Conservation (phyloP, 2,888 invertebrate species). For the Chirona hameri region DNA sequence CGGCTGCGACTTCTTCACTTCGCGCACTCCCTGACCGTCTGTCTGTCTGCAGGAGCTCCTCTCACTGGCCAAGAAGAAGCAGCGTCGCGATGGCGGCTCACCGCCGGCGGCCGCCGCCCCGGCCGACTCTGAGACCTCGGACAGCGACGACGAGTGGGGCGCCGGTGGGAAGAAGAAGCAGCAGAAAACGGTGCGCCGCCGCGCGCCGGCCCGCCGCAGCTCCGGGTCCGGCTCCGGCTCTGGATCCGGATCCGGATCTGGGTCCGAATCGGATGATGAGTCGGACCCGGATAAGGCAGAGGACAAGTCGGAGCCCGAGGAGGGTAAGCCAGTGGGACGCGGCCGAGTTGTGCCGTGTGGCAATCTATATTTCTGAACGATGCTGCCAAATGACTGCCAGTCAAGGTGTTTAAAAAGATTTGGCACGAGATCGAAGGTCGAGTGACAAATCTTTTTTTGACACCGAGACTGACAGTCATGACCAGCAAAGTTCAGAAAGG, state of each 20-base stretch:
- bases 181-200: slow-evolving; percentile 33
- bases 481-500: too few relatives aligned
- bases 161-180: slow-evolving; percentile 36
- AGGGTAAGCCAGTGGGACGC: slow-evolving; percentile 33
- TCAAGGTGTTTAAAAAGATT: too few relatives aligned
- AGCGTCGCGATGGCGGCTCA: slow-evolving; percentile 33
- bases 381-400: too few relatives aligned
- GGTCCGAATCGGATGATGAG: neutral
- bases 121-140: slow-evolving; percentile 39
- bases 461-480: too few relatives aligned
- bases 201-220: neutral
- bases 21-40: too few relatives aligned
- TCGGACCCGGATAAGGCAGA: slow-evolving; percentile 31
- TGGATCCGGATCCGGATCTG: slow-evolving; percentile 1
- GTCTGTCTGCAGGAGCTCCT: slow-evolving; percentile 33
- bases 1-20: too few relatives aligned
- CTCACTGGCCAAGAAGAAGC: slow-evolving; percentile 37
- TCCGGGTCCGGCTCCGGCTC: neutral
- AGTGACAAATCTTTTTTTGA: too few relatives aligned
- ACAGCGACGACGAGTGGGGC: slow-evolving; percentile 40
- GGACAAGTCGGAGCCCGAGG: slow-evolving; percentile 38
- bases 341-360: too few relatives aligned
- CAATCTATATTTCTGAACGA: too few relatives aligned
- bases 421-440: too few relatives aligned
- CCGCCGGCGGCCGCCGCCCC: neutral